Conservation (phyloP, 2,797 vertebrate species). For the Scleropages formosus region DNA sequence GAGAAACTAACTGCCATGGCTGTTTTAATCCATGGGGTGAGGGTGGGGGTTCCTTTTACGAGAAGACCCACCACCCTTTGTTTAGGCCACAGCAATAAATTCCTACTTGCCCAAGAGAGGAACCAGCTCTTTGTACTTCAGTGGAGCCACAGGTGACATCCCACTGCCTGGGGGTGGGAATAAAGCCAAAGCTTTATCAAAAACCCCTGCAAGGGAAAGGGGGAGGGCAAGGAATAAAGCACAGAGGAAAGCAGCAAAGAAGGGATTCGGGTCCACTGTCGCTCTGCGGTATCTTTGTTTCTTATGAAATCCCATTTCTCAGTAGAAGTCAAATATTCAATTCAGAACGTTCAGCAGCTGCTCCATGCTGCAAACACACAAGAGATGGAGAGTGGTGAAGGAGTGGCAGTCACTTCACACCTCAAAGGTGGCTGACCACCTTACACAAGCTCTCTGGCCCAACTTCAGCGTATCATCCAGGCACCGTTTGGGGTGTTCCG, state of each 20-base stretch:
- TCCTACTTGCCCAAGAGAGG: constrained; percentile 17
- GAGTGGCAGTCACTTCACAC: too few species aligned
- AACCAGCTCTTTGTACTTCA: constrained; percentile 30
- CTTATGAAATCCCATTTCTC: too few species aligned
- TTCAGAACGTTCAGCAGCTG: too few species aligned
- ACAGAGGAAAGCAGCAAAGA: neutral
- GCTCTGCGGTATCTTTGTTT: too few species aligned
- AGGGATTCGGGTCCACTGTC: too few species aligned
- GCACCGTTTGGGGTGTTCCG: neutral
- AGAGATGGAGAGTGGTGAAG: too few species aligned
- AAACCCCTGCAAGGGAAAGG: neutral
- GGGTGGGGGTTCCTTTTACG: neutral
- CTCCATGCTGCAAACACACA: too few species aligned
- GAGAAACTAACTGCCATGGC: neutral
- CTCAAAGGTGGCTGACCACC: neutral
- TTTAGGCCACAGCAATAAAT: constrained; percentile 32
- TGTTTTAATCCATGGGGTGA: too few species aligned
- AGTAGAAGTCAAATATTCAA: too few species aligned
- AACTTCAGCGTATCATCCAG: neutral
- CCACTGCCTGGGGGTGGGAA: constrained; percentile 17
- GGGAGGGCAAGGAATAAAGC: neutral
- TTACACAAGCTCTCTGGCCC: neutral
- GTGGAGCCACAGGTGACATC: constrained; percentile 28
- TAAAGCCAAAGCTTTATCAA: neutral
- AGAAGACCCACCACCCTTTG: constrained; percentile 22